Evolutionary conservation across 2,888 invertebrate species (phyloP).

Genomic region (Charanyca ferruginea): DNA sequence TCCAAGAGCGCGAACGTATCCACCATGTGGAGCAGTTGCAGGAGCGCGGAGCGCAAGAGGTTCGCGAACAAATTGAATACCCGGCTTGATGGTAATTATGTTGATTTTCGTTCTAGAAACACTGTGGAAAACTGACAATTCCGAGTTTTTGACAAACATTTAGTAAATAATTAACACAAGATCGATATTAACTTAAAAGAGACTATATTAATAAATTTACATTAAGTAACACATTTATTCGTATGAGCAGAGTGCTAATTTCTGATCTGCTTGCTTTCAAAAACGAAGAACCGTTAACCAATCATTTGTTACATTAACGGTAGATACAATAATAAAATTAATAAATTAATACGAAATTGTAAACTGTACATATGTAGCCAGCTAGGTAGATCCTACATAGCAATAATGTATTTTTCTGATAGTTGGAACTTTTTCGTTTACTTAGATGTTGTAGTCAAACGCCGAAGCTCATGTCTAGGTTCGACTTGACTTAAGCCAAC

Average conservation of each 20-base stretch:
- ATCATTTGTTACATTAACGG: constrained; percentile 20
- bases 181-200: background rate
- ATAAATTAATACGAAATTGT: constrained; percentile 24
- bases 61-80: too few species aligned
- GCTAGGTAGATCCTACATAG: too few species aligned
- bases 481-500: too few species aligned
- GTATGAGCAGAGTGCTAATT: constrained; percentile 3
- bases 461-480: too few species aligned
- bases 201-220: background rate
- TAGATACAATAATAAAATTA: constrained; percentile 6
- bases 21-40: too few species aligned
- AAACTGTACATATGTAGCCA: constrained; percentile 4
- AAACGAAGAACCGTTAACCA: constrained; percentile 12
- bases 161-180: background rate
- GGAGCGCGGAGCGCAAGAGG: too few species aligned
- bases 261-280: constrained; percentile 3
- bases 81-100: too few species aligned
- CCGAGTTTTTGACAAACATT: background rate
- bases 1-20: too few species aligned
- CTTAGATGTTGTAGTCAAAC: too few species aligned
- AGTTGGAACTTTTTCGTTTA: constrained; percentile 6
- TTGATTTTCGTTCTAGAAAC: too few species aligned
- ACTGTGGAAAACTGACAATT: too few species aligned
- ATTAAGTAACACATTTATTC: constrained; percentile 10
- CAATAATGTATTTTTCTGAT: constrained; percentile 5